phyloP scores from a whole-genome alignment of 2,888 invertebrate genomes.

The Scaeva pyrastri region DNA sequence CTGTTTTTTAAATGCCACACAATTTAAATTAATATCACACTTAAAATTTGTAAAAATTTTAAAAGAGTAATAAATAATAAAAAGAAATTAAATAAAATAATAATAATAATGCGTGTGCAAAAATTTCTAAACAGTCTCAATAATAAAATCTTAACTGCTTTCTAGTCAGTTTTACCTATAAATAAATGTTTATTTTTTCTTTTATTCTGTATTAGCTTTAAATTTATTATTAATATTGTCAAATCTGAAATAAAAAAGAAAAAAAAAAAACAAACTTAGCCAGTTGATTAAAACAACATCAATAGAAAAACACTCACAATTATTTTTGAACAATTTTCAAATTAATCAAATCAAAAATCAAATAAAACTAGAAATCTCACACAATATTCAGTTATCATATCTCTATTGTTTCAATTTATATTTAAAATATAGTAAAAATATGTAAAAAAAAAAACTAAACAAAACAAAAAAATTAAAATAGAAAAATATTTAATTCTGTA shows the following conservation, averaged over 20 bases:
- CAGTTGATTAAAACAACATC: constrained; percentile 11
- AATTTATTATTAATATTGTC: constrained; percentile 52
- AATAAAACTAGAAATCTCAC: constrained; percentile 56
- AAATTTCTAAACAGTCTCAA: constrained; percentile 21
- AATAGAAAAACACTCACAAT: constrained; percentile 50
- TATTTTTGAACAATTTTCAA: constrained; percentile 20
- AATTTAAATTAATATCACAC: constrained; percentile 53
- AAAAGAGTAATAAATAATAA: constrained; percentile 24
- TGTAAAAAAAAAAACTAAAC: constrained; percentile 43
- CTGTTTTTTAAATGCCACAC: constrained; percentile 60
- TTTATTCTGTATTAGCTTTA: constrained; percentile 57
- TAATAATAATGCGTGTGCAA: constrained; percentile 48
- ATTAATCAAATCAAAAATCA: constrained; percentile 21
- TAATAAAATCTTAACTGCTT: constrained; percentile 73
- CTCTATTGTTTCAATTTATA: constrained; percentile 44
- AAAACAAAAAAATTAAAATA: constrained; percentile 43
- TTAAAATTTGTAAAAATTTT: constrained; percentile 9
- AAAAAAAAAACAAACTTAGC: constrained; percentile 16
- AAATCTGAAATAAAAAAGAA: constrained; percentile 51
- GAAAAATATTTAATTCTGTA: constrained; percentile 68
- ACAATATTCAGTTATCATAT: constrained; percentile 49
- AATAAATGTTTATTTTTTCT: constrained; percentile 45
- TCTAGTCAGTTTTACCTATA: constrained; percentile 69
- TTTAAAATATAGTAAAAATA: constrained; percentile 54
- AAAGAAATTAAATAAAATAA: background rate